Evolutionary conservation across 2,797 vertebrate genomes (phyloP), one percentile per base, ranked within the genome.

Genomic region (Prunella strophiata): DNA sequence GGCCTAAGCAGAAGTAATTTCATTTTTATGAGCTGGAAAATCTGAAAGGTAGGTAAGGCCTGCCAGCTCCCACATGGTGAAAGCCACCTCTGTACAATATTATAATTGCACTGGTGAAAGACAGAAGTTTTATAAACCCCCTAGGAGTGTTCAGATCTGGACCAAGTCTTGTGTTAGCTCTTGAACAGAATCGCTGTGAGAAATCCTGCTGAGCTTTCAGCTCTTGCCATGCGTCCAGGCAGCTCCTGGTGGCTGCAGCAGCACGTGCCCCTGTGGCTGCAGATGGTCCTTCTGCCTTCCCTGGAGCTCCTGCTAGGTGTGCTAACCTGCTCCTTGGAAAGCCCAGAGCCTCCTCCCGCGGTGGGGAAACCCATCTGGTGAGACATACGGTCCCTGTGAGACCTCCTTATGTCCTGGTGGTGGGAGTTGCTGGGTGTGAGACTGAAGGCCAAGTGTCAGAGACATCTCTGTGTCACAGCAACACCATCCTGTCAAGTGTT

Each of bases 401-500:
- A 51, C 75, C 81, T 72, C 91, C 88, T 80, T 94, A 59, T 96
- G 94, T 80, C 88, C 91, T 92, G 85, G 8, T 74, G 80, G 79
- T 84, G 61, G 36, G 36, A 94, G 71, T 48, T 93, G 88, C 85
- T 74, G 87, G 91, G 93, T 4, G 70, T 4, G 57, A 96, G 92
- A 96, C 91, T 68, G 87, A 72, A 89, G 93, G 91, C 87, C 93
- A 72, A 93, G 83, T 81, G 93, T 96, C 26, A 3, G 47, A 73
- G 80, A 65, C 89, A n/a, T 68, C 81, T 84, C 88, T 47, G 80
- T 91, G 72, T 93, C 89, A 93, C 87, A 86, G 83, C 91, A 96
- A 85, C 96, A 93, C 89, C 89, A 92, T 52, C 55, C 83, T 90
- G 91, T 77, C 83, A 59, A 92, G 91, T 93, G 81, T 82, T 94